Evolutionary conservation across 2,888 invertebrate species (phyloP), one percentile per base, ranked within the genome.

Genomic region (Cheilosia soror): DNA sequence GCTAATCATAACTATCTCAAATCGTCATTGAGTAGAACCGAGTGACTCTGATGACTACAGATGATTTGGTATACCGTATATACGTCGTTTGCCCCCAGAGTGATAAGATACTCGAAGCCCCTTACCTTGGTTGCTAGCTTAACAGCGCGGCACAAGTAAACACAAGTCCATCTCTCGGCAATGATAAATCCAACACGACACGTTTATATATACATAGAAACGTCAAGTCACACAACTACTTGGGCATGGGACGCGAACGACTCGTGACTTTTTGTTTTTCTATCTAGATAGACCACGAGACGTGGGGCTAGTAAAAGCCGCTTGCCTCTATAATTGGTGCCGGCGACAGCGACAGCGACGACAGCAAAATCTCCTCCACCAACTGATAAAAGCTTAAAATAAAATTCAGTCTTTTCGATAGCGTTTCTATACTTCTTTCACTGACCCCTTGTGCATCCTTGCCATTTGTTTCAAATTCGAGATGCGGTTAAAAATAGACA

Each of bases 381-480:
- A 44, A 71, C 55, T 37, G 51, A 62, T 60, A 51, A 66, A 75
- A 81, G 57, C 42, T 63, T 71, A 58, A 63, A 75, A 55, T 75
- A 63, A 40, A 55, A 55, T 65, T 33, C 53, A 25, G 33, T 60
- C 15, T 55, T 37, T 62, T 31, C 5, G 25, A 47, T 15, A 60
- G 42, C 44, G 20, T 40, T 9, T 40, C 6, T 33, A 1, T 40
- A 42, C 47, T 66, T 73, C 31, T 76, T 53, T 68, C 62, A 53
- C 44, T 76, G 75, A 84, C 80, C 84, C 84, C 60, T 63, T 66
- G 68, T 71, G 84, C 75, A 84, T 80, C 75, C 78, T 79, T 69
- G 78, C 78, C 78, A 83, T 83, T 83, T 83, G 68, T 62, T 51
- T 65, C 44, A 60, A 68, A 63, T 44, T 40, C 51, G 62, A 83